Conservation (phyloP, 2,888 invertebrate species). For the Andrena chrysosceles region DNA sequence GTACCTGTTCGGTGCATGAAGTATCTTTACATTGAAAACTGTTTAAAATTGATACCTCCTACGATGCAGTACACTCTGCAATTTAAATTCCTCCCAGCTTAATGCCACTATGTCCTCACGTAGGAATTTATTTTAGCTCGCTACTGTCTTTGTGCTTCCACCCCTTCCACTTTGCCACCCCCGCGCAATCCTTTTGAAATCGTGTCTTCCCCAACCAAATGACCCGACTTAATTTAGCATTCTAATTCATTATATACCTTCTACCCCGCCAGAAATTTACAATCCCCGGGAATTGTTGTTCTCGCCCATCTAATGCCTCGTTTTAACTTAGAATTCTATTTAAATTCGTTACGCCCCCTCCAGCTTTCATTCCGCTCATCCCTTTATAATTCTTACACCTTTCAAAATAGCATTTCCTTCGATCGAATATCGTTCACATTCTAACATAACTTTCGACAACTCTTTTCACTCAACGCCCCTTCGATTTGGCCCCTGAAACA, state of each 20-base stretch:
- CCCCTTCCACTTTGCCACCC: not conserved
- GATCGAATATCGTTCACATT: not conserved
- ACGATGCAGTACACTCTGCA: not conserved
- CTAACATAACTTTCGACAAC: not conserved
- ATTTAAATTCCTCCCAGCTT: not conserved
- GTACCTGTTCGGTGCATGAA: too few relatives aligned
- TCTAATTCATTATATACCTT: too few relatives aligned
- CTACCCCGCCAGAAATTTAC: too few relatives aligned
- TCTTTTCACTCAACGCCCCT: not conserved
- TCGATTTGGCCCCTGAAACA: constrained; percentile 42
- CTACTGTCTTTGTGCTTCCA: not conserved
- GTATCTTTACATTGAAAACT: not conserved
- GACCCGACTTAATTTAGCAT: too few relatives aligned
- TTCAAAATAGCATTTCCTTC: not conserved
- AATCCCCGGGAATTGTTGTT: too few relatives aligned
- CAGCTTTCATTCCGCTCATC: not conserved
- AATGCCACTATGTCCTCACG: not conserved
- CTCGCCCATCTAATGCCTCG: not conserved
- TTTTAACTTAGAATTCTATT: not conserved
- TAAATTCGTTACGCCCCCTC: not conserved
- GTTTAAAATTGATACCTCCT: not conserved
- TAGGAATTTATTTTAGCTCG: not conserved
- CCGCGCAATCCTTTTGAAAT: too few relatives aligned
- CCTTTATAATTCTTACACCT: too few relatives aligned
- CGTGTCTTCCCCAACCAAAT: not conserved